Conservation (phyloP, 2,113 vertebrate genomes). For the Erinaceus europaeus region DNA sequence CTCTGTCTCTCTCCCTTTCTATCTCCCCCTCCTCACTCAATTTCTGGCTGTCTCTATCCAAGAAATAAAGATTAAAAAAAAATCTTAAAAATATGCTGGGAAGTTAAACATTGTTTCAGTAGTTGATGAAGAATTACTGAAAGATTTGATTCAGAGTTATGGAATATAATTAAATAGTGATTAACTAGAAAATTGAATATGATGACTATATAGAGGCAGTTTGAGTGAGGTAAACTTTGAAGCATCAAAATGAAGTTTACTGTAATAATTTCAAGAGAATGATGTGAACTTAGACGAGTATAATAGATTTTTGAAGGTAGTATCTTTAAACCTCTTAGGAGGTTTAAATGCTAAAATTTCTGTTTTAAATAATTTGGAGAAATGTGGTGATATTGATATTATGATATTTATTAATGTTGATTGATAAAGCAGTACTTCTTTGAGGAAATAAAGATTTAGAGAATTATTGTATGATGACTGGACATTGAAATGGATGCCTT, state of each 20-base stretch:
- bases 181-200: neutral
- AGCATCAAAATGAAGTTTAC: neutral
- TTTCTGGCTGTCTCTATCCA: too few relatives aligned
- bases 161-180: neutral
- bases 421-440: neutral
- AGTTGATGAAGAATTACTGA: neutral
- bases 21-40: too few relatives aligned
- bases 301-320: neutral
- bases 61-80: neutral
- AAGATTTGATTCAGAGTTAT: conserved; percentile 3
- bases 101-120: neutral
- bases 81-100: neutral
- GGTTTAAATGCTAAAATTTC: neutral
- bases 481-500: neutral
- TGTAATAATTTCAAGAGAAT: neutral
- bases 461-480: neutral
- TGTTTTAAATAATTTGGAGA: neutral
- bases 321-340: neutral
- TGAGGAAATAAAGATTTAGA: neutral
- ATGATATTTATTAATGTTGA: neutral
- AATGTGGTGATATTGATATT: neutral
- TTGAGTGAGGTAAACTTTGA: neutral
- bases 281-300: neutral
- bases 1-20: too few relatives aligned
- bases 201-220: neutral